Evolutionary conservation across 2,888 invertebrate genomes (phyloP), one percentile per base, ranked within the genome.

Genomic region (Cinara cedri): DNA sequence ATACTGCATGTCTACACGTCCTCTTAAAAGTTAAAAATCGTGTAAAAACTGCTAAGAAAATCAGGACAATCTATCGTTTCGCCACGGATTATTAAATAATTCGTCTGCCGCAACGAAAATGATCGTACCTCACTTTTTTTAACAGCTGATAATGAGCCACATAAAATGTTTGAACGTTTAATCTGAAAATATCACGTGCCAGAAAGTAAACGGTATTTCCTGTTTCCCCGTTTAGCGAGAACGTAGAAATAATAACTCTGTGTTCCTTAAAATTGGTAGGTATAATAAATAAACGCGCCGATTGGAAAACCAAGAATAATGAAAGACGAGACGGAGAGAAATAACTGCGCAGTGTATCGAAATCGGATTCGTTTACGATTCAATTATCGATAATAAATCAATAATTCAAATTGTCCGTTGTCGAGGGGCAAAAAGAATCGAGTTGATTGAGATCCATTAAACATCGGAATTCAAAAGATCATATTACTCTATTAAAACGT

Each of bases 301-400:
- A 34, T 34, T 34, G 34, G 34, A 34, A 34, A 34, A 54, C 54
- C 24, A 16, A 66, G 51, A 54, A 19, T 26, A 24, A n/a, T n/a
- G 8, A 62, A 26, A 62, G 42, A 54, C n/a, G 1, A 46, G 9
- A 24, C 10, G 10, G 16, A 42, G 13, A 11, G 19, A 11, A 19
- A 46, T n/a, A 13, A 57, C 16, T n/a, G 9, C 3, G 1, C n/a
- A 51, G 57, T 42, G 19, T 55, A 16, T 71, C 71, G 14, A 26
- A 57, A 57, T 72, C 60, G 46, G 49, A 62, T 72, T 26, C 34
- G 72, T 62, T 72, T 62, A 72, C 62, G 51, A 34, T 62, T 72
- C 62, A 72, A 62, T 72, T 60, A 72, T 72, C 49, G 49, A 72
- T 62, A 62, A 72, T 72, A 72, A 72, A 72, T 62, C 72, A 72